phyloP scores from a whole-genome alignment of 2,888 invertebrate genomes.

The Agrilus biguttatus region DNA sequence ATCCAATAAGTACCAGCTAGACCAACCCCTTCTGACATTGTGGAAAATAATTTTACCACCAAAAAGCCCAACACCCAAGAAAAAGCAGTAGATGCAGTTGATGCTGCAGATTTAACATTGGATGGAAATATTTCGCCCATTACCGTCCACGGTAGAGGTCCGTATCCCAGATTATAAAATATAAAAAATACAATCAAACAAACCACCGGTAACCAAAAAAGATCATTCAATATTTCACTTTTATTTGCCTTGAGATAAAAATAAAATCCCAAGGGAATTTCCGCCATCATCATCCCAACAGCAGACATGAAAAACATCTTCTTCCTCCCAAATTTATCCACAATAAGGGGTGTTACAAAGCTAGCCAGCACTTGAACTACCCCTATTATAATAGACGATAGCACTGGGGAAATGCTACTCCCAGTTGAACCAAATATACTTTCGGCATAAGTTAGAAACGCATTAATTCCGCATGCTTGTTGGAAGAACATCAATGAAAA shows the following conservation, averaged over 20 bases:
- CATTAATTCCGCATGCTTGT: conserved; percentile 69
- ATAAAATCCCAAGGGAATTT: conserved; percentile 41
- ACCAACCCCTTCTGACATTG: conserved; percentile 39
- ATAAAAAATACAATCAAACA: conserved; percentile 47
- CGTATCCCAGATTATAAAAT: conserved; percentile 53
- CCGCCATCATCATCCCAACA: conserved; percentile 45
- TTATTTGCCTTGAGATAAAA: conserved; percentile 46
- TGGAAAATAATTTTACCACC: conserved; percentile 54
- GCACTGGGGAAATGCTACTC: conserved; percentile 39
- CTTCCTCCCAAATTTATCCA: conserved; percentile 59
- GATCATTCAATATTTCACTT: conserved; percentile 32
- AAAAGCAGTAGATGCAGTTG: conserved; percentile 56
- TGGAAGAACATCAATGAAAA: conserved; percentile 43
- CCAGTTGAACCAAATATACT: conserved; percentile 53
- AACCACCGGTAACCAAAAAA: conserved; percentile 54
- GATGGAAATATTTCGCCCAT: conserved; percentile 69
- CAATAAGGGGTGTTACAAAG: conserved; percentile 52
- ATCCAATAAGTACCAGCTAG: conserved; percentile 54
- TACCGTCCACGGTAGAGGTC: conserved; percentile 68
- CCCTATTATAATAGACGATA: conserved; percentile 60
- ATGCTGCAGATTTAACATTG: conserved; percentile 58
- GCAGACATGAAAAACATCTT: conserved; percentile 55
- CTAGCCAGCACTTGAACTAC: conserved; percentile 60
- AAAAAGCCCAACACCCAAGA: conserved; percentile 61
- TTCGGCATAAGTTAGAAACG: conserved; percentile 64